Evolutionary conservation across 2,888 invertebrate genomes (phyloP).

Genomic region (Cetonia aurata): DNA sequence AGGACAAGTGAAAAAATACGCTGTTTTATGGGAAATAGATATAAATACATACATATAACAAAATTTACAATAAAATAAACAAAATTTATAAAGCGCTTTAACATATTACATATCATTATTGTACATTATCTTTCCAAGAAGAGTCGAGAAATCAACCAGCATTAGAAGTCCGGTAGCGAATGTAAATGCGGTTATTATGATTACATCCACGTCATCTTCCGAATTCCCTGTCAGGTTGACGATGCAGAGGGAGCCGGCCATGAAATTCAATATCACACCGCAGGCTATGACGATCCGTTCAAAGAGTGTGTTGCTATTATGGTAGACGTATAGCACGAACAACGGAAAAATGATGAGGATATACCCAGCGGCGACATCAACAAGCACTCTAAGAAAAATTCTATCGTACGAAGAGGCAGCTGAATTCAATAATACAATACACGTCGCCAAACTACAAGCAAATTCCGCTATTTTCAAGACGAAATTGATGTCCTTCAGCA

Average conservation of each 20-base stretch:
- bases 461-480: constrained; percentile 21
- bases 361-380: constrained; percentile 10
- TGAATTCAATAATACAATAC: constrained; percentile 5
- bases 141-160: constrained; percentile 7
- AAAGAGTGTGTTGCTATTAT: background rate
- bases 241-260: background rate
- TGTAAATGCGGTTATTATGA: constrained; percentile 2
- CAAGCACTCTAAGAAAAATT: background rate
- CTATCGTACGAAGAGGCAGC: background rate
- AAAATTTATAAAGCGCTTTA: too few relatives aligned
- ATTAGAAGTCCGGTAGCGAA: background rate
- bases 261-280: background rate
- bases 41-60: too few relatives aligned
- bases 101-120: too few relatives aligned
- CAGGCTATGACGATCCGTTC: constrained; percentile 3
- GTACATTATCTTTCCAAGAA: background rate
- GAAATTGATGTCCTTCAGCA: constrained; percentile 11
- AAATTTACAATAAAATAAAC: too few relatives aligned
- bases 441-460: background rate
- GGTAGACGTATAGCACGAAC: constrained; percentile 1
- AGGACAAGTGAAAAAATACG: too few relatives aligned
- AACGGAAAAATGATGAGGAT: constrained; percentile 1
- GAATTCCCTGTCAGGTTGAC: background rate
- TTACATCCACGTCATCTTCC: background rate
- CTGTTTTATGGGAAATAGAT: too few relatives aligned